Evolutionary conservation across 2,797 vertebrate species (phyloP), one percentile per base, ranked within the genome.

Genomic region (Pantherophis vulpinus): DNA sequence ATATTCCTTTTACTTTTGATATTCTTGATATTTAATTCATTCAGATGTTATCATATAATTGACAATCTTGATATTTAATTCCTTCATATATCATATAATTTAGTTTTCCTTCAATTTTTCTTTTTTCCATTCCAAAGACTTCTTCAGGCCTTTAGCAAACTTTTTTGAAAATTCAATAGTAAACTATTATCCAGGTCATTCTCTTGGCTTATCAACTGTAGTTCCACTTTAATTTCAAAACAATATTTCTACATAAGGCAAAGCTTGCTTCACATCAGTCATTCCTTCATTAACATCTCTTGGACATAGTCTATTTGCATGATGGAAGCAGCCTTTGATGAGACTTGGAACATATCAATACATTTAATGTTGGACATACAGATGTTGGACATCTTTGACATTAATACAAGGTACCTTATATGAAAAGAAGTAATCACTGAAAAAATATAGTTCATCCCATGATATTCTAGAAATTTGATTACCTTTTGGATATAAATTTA

Each of bases 401-500:
- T n/a, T 63, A 16, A 20, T 3, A n/a, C 29, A 91, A 54, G 1
- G 5, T 66, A 51, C 0, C 0, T 0, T 3, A 25, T 20, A 87
- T 56, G 61, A 90, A 94, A 90, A n/a, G 90, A 83, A 79, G 1
- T 29, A 60, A 25, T 42, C 55, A 9, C 32, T 58, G 37, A 90
- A 90, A 88, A 88, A 47, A 89, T 7, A 86, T 13, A 23, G 47
- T 51, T 54, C 51, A 0, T 0, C 61, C 20, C 58, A 29, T 7
- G 59, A 79, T 5, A 56, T 32, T 3, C 83, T 60, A n/a, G 29
- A 87, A 56, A 7, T 83, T 58, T 93, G 74, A 70, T 51, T 90
- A 70, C 89, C 74, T 79, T 66, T 66, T 83, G 27, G 0, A 42
- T 95, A 90, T 20, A 95, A 94, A 92, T 3, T 42, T 94, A 94